Conservation (phyloP, 2,113 vertebrate species). For the Dasyurus viverrinus region DNA sequence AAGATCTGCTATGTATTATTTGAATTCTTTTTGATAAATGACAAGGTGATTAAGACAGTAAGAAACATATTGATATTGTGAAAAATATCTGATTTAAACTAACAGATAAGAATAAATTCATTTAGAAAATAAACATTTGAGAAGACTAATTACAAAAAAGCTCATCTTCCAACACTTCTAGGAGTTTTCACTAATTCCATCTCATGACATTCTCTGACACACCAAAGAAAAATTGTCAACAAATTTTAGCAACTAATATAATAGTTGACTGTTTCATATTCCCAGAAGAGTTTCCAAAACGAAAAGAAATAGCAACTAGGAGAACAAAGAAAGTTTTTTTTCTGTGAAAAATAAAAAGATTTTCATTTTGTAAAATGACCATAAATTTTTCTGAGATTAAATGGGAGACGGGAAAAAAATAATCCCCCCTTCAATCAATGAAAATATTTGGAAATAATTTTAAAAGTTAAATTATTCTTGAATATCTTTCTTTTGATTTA, state of each 20-base stretch:
- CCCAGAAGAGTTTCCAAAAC: background rate
- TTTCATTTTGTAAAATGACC: background rate
- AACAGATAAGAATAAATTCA: background rate
- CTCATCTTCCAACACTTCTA: background rate
- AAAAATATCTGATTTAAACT: background rate
- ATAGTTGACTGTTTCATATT: background rate
- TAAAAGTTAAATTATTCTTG: background rate
- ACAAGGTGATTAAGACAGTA: background rate
- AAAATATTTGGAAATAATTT: background rate
- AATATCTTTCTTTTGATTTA: background rate
- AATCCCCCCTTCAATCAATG: background rate
- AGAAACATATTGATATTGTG: background rate
- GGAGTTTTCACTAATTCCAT: background rate
- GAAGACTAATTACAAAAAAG: background rate
- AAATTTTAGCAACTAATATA: background rate
- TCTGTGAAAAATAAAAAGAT: background rate
- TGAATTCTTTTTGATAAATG: background rate
- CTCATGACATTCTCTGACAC: background rate
- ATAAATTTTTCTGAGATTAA: background rate
- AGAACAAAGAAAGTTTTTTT: background rate
- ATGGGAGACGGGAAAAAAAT: background rate
- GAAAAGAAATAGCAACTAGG: background rate
- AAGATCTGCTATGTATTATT: background rate
- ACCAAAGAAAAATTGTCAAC: background rate
- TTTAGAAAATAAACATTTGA: background rate